Evolutionary conservation across 2,888 invertebrate genomes (phyloP).

Genomic region (Hirtodrosophila cameraria): DNA sequence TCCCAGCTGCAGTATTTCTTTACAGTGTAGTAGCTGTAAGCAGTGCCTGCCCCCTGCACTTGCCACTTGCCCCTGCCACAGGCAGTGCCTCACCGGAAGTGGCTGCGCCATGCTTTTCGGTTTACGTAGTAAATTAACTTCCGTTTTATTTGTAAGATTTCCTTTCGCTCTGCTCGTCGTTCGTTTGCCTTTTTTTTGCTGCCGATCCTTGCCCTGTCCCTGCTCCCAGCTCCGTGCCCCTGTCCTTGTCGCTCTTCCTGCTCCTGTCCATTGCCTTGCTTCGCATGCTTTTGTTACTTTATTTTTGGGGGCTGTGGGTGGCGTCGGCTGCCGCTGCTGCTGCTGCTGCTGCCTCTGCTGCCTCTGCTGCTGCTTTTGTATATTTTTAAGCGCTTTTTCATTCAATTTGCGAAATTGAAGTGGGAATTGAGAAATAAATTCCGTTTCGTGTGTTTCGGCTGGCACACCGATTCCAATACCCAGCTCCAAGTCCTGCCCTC

Average conservation of each 20-base stretch:
- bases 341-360: slow-evolving; percentile 49
- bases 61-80: background rate
- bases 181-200: slow-evolving; percentile 52
- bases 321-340: slow-evolving; percentile 26
- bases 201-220: slow-evolving; percentile 40
- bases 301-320: slow-evolving; percentile 54
- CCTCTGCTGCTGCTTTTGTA: slow-evolving; percentile 62
- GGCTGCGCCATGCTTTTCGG: slow-evolving; percentile 80
- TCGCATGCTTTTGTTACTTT: slow-evolving; percentile 67
- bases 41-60: slow-evolving; percentile 9
- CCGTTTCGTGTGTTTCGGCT: slow-evolving; percentile 67
- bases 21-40: slow-evolving; percentile 42
- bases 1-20: slow-evolving; percentile 59
- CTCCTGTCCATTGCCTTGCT: slow-evolving; percentile 23
- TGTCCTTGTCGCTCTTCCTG: slow-evolving; percentile 17
- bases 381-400: slow-evolving; percentile 82
- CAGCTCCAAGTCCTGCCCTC: slow-evolving; percentile 35
- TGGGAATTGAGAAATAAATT: slow-evolving; percentile 83
- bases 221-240: too few relatives aligned
- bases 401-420: slow-evolving; percentile 83
- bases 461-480: slow-evolving; percentile 34
- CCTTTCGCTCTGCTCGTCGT: slow-evolving; percentile 71
- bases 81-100: slow-evolving; percentile 60
- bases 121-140: slow-evolving; percentile 82
- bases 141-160: slow-evolving; percentile 81